Conservation (phyloP, 2,888 invertebrate species). For the Crepidodera aurea region DNA sequence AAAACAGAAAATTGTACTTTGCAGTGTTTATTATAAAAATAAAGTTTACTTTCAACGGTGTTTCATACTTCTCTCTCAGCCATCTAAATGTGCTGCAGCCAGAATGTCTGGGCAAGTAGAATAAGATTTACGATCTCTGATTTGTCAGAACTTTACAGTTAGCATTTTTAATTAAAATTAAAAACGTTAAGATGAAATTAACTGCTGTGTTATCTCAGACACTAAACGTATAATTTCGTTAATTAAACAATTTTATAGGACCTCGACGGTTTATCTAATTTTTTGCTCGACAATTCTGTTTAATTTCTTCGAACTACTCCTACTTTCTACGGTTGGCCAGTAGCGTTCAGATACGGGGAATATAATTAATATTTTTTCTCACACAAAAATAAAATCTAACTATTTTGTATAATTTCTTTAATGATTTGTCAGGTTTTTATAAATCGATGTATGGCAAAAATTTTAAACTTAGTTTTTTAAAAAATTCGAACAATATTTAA, state of each 20-base stretch:
- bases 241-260: conserved; percentile 10
- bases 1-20: no score
- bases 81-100: conserved; percentile 12
- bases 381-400: no score
- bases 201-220: not conserved
- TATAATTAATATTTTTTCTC: no score
- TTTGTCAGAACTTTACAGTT: conserved; percentile 14
- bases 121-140: conserved; percentile 10
- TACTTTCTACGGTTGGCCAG: not conserved
- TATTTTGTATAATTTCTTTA: no score
- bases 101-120: conserved; percentile 10
- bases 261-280: conserved; percentile 10
- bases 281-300: conserved; percentile 1
- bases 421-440: no score
- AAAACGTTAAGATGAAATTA: not conserved
- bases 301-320: conserved; percentile 1
- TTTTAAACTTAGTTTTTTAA: no score
- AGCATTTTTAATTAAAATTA: conserved; percentile 7
- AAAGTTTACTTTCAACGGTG: no score
- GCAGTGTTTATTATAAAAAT: no score
- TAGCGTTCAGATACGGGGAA: no score
- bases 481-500: no score
- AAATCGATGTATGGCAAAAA: no score
- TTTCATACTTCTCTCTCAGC: not conserved
- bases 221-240: conserved; percentile 17